phyloP scores from a whole-genome alignment of 1,140 invertebrate species.

The Forficula auricularia region DNA sequence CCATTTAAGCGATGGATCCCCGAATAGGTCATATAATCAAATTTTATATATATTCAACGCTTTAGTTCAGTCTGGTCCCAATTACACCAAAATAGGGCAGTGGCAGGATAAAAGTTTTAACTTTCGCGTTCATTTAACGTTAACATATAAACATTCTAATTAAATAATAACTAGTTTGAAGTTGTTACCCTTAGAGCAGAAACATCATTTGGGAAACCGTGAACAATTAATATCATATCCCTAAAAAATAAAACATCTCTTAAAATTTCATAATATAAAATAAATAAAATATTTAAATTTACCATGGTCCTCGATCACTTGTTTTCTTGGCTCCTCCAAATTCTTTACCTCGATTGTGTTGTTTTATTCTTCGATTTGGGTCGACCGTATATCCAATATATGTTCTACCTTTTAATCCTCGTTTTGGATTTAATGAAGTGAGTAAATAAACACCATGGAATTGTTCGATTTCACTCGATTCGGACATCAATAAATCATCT shows the following conservation, averaged over 20 bases:
- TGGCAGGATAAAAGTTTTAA: too few relatives aligned
- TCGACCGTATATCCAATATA: conserved; percentile 93
- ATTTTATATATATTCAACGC: too few relatives aligned
- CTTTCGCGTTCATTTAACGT: too few relatives aligned
- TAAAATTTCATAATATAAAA: too few relatives aligned
- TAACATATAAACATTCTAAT: too few relatives aligned
- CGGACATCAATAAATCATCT: too few relatives aligned
- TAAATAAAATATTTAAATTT: conserved; percentile 15
- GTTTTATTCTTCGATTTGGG: conserved; percentile 74
- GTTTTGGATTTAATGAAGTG: conserved; percentile 44
- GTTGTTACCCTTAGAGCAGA: conserved; percentile 62
- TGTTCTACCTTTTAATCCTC: conserved; percentile 62
- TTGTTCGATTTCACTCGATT: conserved; percentile 39
- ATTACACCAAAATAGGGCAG: too few relatives aligned
- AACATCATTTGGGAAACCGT: conserved; percentile 90
- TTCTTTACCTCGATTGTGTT: conserved; percentile 78
- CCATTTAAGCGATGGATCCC: too few relatives aligned
- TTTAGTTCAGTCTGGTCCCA: too few relatives aligned
- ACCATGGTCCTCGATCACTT: conserved; percentile 82
- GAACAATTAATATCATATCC: conserved; percentile 86
- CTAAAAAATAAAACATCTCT: conserved; percentile 29
- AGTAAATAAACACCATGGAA: conserved; percentile 88
- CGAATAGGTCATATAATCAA: too few relatives aligned
- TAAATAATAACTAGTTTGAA: too few relatives aligned
- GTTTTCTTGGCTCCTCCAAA: conserved; percentile 81